These are phyloP conservation scores for Oncopeltus fasciatus DNA, from an alignment of 1,140 invertebrate species.

Conservation along the genomic window DNA sequence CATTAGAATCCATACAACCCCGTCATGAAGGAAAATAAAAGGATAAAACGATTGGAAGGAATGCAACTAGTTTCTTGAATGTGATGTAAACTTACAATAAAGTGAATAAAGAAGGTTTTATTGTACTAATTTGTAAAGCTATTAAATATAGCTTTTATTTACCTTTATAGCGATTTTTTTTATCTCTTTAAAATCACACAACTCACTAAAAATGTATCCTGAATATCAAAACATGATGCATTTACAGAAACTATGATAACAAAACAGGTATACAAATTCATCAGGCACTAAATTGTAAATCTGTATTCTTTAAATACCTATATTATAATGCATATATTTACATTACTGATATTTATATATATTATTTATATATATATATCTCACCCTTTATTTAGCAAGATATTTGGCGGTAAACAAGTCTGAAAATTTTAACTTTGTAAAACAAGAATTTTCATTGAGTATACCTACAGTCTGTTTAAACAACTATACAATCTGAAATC, in stretches of 20 bases:
- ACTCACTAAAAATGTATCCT: slow-evolving; percentile 4
- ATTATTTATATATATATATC: slow-evolving; percentile 3
- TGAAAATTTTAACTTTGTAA: not conserved
- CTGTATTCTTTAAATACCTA: slow-evolving; percentile 18
- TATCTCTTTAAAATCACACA: slow-evolving; percentile 2
- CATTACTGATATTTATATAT: slow-evolving; percentile 13
- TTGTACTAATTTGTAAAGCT: not conserved
- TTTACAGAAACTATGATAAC: slow-evolving; percentile 12
- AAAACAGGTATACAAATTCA: slow-evolving; percentile 17
- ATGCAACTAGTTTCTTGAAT: not conserved
- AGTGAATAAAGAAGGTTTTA: slow-evolving; percentile 14
- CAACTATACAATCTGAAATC: slow-evolving; percentile 16
- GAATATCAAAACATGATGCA: slow-evolving; percentile 7
- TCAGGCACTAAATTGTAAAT: slow-evolving; percentile 19
- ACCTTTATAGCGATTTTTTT: not conserved
- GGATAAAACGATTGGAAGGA: not conserved
- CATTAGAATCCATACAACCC: slow-evolving; percentile 49
- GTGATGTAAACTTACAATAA: not conserved
- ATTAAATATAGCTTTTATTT: not conserved
- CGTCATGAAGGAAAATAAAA: not conserved
- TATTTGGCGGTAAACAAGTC: slow-evolving; percentile 12
- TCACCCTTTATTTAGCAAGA: not conserved
- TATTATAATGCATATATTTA: slow-evolving; percentile 17
- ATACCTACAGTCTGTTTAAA: slow-evolving; percentile 15
- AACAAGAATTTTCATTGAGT: slow-evolving; percentile 6